Evolutionary conservation across 2,797 vertebrate genomes (phyloP), one percentile per base, ranked within the genome.

Genomic region (Lutjanus argentimaculatus): DNA sequence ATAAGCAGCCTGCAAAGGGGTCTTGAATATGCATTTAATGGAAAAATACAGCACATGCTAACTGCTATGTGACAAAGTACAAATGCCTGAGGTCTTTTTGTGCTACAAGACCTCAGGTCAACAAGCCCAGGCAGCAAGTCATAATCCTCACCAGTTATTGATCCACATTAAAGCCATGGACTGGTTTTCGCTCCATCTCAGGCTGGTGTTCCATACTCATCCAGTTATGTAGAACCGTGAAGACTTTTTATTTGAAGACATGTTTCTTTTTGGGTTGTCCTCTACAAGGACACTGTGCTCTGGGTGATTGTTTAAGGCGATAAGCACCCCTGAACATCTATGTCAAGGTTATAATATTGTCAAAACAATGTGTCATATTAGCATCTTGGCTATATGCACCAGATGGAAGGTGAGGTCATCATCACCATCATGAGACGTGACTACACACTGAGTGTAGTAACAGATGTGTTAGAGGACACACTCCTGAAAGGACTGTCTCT

Each of bases 341-440:
- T 36, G 22, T 72, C 43, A 77, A 77, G 51, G 73, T 45, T 30
- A 59, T 13, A 63, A 15, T 15, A 30, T 11, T 40, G 48, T 59
- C 17, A 43, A 16, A 52, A 58, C 46, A 58, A 14, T 13, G 21
- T 42, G 55, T 59, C 25, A 22, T 46, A 42, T 51, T 21, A 46
- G 55, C 36, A 43, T 21, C 56, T 53, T 66, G 14, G 15, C 36
- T 58, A 52, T 3, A 52, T 49, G 22, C 46, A 8, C 43, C 68
- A 83, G 77, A 78, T 75, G 80, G 64, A 71, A 42, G 17, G 14
- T 72, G 57, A 80, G 13, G 70, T 78, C 74, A 80, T 57, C 58
- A 63, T 78, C 74, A 80, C 52, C 58, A 63, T 43, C 40, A 36
- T 9, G 36, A 49, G 63, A 80, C 16, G 4, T 36, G 70, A 46